These are phyloP conservation scores for Borostomias antarcticus DNA, from an alignment of 2,797 vertebrate genomes.

Conservation along the genomic window DNA sequence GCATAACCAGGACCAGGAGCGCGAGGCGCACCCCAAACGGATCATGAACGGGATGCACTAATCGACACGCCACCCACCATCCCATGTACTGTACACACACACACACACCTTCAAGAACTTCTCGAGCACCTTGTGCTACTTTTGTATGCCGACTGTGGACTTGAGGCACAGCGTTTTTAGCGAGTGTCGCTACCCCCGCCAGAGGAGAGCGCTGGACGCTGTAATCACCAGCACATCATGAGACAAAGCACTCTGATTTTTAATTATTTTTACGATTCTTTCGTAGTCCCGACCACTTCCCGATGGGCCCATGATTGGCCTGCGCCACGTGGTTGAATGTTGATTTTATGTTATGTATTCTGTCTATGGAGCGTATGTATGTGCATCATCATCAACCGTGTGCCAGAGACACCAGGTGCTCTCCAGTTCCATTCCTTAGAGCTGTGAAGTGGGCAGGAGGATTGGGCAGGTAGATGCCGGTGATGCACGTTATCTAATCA, in stretches of 20 bases:
- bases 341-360: not conserved
- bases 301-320: slow-evolving; percentile 29
- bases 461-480: not conserved
- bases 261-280: not conserved
- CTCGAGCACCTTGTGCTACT: too few relatives aligned
- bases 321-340: not conserved
- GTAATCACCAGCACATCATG: not conserved
- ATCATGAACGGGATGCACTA: slow-evolving; percentile 74
- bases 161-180: not conserved
- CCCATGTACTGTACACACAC: not conserved
- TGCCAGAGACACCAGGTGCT: not conserved
- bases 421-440: not conserved
- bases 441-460: not conserved
- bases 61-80: slow-evolving; percentile 2
- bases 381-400: not conserved
- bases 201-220: too few relatives aligned
- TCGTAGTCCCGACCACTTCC: not conserved
- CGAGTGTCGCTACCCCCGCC: too few relatives aligned
- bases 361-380: slow-evolving; percentile 7
- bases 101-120: not conserved
- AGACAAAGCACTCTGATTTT: not conserved
- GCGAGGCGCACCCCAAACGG: slow-evolving; percentile 64
- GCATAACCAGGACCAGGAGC: slow-evolving; percentile 70
- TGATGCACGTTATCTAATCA: not conserved
- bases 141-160: not conserved